phyloP scores from a whole-genome alignment of 2,888 invertebrate species.

The Oxycera nigricornis region DNA sequence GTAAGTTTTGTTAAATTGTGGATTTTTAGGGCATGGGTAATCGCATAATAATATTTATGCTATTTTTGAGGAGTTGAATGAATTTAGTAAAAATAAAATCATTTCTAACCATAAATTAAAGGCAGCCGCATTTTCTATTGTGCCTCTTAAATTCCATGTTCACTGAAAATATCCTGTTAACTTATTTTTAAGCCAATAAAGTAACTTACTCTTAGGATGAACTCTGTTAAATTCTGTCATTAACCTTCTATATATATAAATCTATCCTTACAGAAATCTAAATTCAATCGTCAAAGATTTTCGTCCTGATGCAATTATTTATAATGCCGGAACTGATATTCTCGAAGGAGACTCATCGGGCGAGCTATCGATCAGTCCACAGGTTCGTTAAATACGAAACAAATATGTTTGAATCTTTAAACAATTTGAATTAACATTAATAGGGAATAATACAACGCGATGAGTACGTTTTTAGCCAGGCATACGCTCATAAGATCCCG shows the following conservation, averaged over 20 bases:
- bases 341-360: constrained; percentile 78
- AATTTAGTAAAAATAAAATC: too few species aligned
- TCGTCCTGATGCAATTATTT: constrained; percentile 76
- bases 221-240: too few species aligned
- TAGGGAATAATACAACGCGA: constrained; percentile 81
- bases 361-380: constrained; percentile 68
- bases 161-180: too few species aligned
- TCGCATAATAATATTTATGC: too few species aligned
- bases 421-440: not conserved
- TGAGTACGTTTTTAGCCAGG: constrained; percentile 77
- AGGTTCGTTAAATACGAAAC: constrained; percentile 49
- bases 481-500: constrained; percentile 68
- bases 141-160: too few species aligned
- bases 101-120: too few species aligned
- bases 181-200: too few species aligned
- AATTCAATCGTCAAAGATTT: constrained; percentile 71
- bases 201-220: too few species aligned
- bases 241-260: too few species aligned
- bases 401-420: not conserved
- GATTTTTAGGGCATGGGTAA: too few species aligned
- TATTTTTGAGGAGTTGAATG: too few species aligned
- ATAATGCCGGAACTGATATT: constrained; percentile 87
- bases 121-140: too few species aligned
- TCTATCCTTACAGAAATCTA: constrained; percentile 68
- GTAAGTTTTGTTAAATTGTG: constrained; percentile 66